Base-by-base conservation (phyloP, 2,888 invertebrate species). In the Poecilus cupreus region DNA sequence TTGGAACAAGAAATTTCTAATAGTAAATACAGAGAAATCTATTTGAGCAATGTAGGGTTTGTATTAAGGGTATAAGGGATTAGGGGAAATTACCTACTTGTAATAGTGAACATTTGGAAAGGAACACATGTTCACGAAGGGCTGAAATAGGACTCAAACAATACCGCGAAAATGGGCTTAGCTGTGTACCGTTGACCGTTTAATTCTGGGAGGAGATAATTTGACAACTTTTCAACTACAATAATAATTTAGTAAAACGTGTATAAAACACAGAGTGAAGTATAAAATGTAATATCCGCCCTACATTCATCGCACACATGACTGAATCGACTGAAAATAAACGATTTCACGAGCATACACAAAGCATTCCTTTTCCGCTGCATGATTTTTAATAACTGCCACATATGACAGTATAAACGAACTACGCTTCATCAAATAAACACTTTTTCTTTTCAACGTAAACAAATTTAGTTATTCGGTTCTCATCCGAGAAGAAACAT, bases 211-310 rank as follows among this genome's bases (percentile, higher is more conserved):
- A 4, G n/a, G 64, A 37, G 64, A 37, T 68, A 68, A 68, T 68
- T 68, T 32, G 16, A 68, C 64, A 68, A 18, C 18, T 37, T 68
- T 60, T 60, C 32, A 46, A 2, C 11, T 46, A 2, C 18, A 51
- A 18, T 43, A n/a, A 43, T 43, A 43, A 43, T 43, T 43, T 13
- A 43, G 11, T 51, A 51, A 51, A 51, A 51, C 18, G 51, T 51
- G 16, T 13, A 51, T 51, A 51, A 51, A 51, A 18, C 16, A 51
- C 16, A 51, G 2, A 51, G 51, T 51, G 51, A 13, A 68, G 18
- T 37, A 68, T 68, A 68, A 68, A 68, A 68, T 68, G 64, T 68
- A 68, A 68, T 68, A 32, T 68, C 64, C 64, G 64, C 18, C 51
- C 51, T 51, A 51, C 18, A 51, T 51, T 18, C 51, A 13, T 16